A percentile compares a stretch with the other conserved stretches of the same genome.
phyloP scores from a whole-genome alignment of 2,888 invertebrate species.

The Phengaris alcon region DNA sequence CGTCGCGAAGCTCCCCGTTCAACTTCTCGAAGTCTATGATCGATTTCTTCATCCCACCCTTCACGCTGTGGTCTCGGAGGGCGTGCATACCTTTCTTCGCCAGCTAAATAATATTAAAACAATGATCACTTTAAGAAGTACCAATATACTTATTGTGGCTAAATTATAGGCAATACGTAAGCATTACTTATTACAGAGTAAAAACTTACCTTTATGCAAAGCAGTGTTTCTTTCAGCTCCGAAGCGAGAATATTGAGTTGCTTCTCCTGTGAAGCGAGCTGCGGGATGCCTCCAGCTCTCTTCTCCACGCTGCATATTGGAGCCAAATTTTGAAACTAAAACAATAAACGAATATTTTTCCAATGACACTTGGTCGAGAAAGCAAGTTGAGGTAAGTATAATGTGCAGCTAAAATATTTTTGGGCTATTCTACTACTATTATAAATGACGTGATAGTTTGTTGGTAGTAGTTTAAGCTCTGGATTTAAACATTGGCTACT shows the following conservation, averaged over 20 bases:
- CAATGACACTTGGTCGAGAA: too few relatives aligned
- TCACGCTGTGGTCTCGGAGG: slow-evolving; percentile 69
- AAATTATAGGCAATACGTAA: too few relatives aligned
- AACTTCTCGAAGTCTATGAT: slow-evolving; percentile 76
- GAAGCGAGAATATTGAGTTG: slow-evolving; percentile 80
- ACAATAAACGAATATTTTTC: neutral
- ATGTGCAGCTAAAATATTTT: too few relatives aligned
- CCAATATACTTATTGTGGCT: too few relatives aligned
- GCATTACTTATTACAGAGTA: neutral
- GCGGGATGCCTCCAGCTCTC: slow-evolving; percentile 83
- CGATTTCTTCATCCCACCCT: slow-evolving; percentile 71
- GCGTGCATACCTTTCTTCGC: slow-evolving; percentile 71
- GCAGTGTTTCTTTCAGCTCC: slow-evolving; percentile 82
- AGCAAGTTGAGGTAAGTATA: too few relatives aligned
- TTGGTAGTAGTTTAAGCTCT: too few relatives aligned
- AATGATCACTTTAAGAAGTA: too few relatives aligned
- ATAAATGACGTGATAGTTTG: too few relatives aligned
- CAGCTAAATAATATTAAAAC: slow-evolving; percentile 46
- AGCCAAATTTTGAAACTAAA: slow-evolving; percentile 67
- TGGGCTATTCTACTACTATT: too few relatives aligned
- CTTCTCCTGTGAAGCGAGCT: slow-evolving; percentile 82
- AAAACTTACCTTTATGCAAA: slow-evolving; percentile 77
- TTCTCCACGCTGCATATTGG: slow-evolving; percentile 82
- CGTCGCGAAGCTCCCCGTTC: slow-evolving; percentile 71
- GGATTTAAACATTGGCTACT: too few relatives aligned